These are phyloP conservation scores for Drosophila equinoxialis DNA, from an alignment of 1,140 invertebrate genomes.

Conservation along the genomic window DNA sequence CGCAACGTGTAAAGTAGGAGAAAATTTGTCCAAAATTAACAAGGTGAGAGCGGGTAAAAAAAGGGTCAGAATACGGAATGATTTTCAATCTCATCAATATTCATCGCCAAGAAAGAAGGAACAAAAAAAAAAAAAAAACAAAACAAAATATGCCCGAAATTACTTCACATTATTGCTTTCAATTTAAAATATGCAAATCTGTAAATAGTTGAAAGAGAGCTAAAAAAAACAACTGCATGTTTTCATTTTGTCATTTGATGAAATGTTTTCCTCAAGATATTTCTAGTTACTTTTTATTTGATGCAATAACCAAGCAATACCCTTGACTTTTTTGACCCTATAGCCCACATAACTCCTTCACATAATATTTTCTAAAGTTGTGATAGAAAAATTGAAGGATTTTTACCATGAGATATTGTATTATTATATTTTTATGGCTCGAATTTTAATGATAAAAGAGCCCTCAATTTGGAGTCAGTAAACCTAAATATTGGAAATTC, in stretches of 20 bases:
- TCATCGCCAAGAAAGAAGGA: not conserved
- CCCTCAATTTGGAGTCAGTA: no score
- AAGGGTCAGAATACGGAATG: not conserved
- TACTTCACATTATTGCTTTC: constrained; percentile 1
- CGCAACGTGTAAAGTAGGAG: constrained; percentile 17
- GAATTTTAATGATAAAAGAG: no score
- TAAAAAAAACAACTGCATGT: not conserved
- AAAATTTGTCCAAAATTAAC: constrained; percentile 44
- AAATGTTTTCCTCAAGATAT: not conserved
- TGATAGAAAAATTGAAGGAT: no score
- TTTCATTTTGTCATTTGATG: not conserved
- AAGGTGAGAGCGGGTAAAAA: constrained; percentile 8
- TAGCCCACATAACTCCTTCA: no score
- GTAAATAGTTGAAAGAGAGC: not conserved
- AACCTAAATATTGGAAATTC: no score
- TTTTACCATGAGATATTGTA: no score
- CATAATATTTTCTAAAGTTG: no score
- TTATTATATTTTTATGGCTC: no score
- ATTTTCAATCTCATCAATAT: not conserved
- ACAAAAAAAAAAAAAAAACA: not conserved
- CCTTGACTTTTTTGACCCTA: no score
- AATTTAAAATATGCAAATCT: constrained; percentile 8
- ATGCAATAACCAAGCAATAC: no score
- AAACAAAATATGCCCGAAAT: not conserved
- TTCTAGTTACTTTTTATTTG: no score